Conservation (phyloP, 1,140 invertebrate species). For the Papilio polyxenes region DNA sequence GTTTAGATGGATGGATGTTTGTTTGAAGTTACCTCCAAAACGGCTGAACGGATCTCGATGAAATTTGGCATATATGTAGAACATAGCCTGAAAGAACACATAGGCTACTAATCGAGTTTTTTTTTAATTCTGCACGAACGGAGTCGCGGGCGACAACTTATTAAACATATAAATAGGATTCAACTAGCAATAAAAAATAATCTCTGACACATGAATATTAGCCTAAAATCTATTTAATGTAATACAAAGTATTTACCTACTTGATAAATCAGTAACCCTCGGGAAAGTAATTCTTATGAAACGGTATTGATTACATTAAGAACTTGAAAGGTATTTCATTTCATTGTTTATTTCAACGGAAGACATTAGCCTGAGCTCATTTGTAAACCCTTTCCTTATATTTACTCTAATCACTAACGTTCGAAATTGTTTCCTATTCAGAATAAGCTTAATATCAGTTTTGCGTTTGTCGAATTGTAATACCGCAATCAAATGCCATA, state of each 20-base stretch:
- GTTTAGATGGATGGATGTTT: too few species aligned
- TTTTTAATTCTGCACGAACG: too few species aligned
- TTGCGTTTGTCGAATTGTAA: conserved; percentile 64
- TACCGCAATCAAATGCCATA: conserved; percentile 62
- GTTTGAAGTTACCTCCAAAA: too few species aligned
- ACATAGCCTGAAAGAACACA: too few species aligned
- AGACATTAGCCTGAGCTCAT: conserved; percentile 34
- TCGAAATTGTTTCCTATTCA: conserved; percentile 59
- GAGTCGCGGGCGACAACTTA: too few species aligned
- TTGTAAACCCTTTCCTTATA: conserved; percentile 21
- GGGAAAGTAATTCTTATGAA: not conserved
- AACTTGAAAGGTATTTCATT: conserved; percentile 15
- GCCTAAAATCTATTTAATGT: not conserved
- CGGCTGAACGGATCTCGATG: too few species aligned
- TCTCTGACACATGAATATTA: too few species aligned
- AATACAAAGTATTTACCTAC: not conserved
- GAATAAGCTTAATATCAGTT: conserved; percentile 71
- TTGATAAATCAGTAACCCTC: not conserved
- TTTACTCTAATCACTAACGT: conserved; percentile 41
- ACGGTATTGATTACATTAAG: conserved; percentile 20
- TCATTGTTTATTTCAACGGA: conserved; percentile 29
- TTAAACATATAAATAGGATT: not conserved
- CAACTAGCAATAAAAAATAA: too few species aligned
- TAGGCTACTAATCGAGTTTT: too few species aligned
- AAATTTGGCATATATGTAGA: too few species aligned